phyloP scores from a whole-genome alignment of 2,113 vertebrate genomes.

The Helogale parvula region DNA sequence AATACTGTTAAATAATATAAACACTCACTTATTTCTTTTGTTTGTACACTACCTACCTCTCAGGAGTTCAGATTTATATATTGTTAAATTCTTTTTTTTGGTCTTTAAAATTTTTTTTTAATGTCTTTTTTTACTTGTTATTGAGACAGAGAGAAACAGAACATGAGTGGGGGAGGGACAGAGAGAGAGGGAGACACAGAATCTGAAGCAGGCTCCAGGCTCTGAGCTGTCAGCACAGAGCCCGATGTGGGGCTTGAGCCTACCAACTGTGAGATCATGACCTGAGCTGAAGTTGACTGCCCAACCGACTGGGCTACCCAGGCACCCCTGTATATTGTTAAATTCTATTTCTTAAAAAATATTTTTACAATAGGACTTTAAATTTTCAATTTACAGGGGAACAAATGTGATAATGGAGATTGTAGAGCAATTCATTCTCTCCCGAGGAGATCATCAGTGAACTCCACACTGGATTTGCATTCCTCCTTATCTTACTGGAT shows the following conservation, averaged over 20 bases:
- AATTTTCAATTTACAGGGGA: background rate
- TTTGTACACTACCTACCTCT: background rate
- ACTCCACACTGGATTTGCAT: background rate
- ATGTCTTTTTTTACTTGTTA: too few species aligned
- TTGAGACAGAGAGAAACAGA: too few species aligned
- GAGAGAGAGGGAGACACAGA: too few species aligned
- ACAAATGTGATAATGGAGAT: background rate
- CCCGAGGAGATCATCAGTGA: background rate
- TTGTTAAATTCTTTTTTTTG: background rate
- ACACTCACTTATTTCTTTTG: background rate
- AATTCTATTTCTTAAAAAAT: background rate
- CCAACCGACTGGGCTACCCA: too few species aligned
- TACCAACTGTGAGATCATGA: too few species aligned
- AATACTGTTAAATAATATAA: background rate
- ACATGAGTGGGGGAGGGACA: too few species aligned
- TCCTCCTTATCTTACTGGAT: constrained; percentile 1
- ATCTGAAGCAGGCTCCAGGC: too few species aligned
- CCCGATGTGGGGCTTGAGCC: too few species aligned
- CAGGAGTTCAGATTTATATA: background rate
- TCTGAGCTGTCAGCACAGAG: too few species aligned
- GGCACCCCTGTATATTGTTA: background rate
- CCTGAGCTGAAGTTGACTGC: too few species aligned
- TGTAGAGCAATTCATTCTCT: background rate
- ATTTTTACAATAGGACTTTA: background rate
- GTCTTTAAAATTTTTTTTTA: too few species aligned